Evolutionary conservation across 92 coral and sea anemone species (phyloP).

Genomic region (Palythoa heliodiscus): DNA sequence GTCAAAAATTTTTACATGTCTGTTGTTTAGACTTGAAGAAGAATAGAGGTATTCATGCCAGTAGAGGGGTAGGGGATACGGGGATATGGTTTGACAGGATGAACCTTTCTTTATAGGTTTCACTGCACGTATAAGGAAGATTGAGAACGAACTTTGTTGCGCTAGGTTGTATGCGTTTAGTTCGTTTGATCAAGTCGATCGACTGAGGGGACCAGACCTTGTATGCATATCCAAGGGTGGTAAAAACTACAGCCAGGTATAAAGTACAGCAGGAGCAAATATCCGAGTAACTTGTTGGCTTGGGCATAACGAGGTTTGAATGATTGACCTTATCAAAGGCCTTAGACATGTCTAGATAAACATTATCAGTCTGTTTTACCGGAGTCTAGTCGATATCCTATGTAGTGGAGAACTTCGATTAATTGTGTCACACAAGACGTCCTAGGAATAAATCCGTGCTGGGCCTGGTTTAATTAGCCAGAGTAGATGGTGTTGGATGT

Average conservation of each 20-base stretch:
- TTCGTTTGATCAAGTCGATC: too few relatives aligned
- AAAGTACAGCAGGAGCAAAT: neutral
- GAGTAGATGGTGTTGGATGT: neutral
- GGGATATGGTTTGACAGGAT: too few relatives aligned
- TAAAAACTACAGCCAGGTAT: neutral
- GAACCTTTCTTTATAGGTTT: too few relatives aligned
- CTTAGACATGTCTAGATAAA: conserved; percentile 49
- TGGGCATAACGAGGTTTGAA: conserved; percentile 9
- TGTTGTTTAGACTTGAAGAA: too few relatives aligned
- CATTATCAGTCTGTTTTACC: conserved; percentile 53
- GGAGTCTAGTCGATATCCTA: conserved; percentile 40
- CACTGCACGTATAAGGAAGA: too few relatives aligned
- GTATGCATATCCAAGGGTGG: conserved; percentile 15
- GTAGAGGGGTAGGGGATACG: too few relatives aligned
- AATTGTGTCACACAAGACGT: conserved; percentile 45
- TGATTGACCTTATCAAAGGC: conserved; percentile 53
- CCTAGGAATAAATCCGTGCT: conserved; percentile 11
- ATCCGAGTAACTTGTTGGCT: conserved; percentile 8
- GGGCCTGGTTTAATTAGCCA: neutral
- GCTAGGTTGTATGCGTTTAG: neutral
- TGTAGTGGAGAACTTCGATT: conserved; percentile 38
- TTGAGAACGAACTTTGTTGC: neutral
- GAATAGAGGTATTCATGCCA: too few relatives aligned
- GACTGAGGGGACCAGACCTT: conserved; percentile 6
- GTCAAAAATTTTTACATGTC: too few relatives aligned